These are phyloP conservation scores for Manacus vitellinus DNA, from an alignment of 2,113 vertebrate genomes.

Conservation along the genomic window DNA sequence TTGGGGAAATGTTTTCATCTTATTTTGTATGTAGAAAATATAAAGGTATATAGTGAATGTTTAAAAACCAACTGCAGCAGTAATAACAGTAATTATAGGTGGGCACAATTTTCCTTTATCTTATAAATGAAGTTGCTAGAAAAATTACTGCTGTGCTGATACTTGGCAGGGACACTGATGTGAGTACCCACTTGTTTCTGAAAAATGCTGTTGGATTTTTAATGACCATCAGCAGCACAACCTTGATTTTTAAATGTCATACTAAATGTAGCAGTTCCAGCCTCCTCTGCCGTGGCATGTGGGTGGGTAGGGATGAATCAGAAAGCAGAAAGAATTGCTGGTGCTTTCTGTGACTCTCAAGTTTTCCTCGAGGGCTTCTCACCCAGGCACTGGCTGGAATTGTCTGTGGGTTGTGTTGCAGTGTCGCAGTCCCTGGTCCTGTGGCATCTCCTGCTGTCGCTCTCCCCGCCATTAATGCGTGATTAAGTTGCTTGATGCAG, in stretches of 20 bases:
- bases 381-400: not conserved
- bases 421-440: not conserved
- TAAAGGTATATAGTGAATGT: not conserved
- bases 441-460: not conserved
- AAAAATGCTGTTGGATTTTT: constrained; percentile 40
- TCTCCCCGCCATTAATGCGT: not conserved
- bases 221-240: constrained; percentile 53
- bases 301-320: constrained; percentile 55
- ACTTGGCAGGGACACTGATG: constrained; percentile 13
- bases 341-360: constrained; percentile 16
- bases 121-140: not conserved
- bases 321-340: constrained; percentile 39
- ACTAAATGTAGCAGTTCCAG: constrained; percentile 45
- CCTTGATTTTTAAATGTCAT: constrained; percentile 64
- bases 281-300: constrained; percentile 18
- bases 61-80: not conserved
- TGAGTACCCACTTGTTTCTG: constrained; percentile 13
- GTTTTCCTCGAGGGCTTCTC: constrained; percentile 42
- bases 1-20: not conserved
- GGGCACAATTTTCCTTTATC: constrained; percentile 1
- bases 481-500: not conserved
- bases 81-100: constrained; percentile 28
- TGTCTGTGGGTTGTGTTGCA: not conserved
- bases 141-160: constrained; percentile 18
- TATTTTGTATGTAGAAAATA: not conserved